Percentiles rank a stretch among this genome's conserved stretches.
Conservation (phyloP, 1,140 invertebrate genomes). For the Bilobella aurantiaca region DNA sequence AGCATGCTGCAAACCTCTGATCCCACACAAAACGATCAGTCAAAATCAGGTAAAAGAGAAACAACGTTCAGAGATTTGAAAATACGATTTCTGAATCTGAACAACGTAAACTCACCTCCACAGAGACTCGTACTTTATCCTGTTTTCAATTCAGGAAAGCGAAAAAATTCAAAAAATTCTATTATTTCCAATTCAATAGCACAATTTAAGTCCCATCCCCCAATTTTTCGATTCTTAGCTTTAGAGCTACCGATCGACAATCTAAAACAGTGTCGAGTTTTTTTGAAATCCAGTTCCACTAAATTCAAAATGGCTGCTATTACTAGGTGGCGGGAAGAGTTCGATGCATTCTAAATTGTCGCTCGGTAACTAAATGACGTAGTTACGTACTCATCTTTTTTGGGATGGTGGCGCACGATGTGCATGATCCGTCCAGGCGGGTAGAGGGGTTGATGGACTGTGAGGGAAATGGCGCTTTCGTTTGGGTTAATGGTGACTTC, state of each 20-base stretch:
- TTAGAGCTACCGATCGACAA: no score
- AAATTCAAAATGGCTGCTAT: no score
- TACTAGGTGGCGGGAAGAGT: no score
- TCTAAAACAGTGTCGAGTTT: no score
- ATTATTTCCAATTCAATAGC: no score
- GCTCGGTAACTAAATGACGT: no score
- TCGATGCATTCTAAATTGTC: no score
- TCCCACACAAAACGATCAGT: not conserved
- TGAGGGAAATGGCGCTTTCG: conserved; percentile 61
- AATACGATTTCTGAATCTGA: not conserved
- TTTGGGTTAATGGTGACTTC: conserved; percentile 55
- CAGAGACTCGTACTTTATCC: conserved; percentile 33
- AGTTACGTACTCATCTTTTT: conserved; percentile 64
- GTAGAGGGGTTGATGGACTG: conserved; percentile 69
- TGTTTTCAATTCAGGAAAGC: not conserved
- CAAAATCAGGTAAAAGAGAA: not conserved
- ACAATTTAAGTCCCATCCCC: no score
- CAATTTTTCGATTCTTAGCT: no score
- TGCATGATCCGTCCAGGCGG: conserved; percentile 82
- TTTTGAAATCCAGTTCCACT: no score
- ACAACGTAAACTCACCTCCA: conserved; percentile 35
- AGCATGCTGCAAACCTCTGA: not conserved
- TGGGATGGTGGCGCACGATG: conserved; percentile 77
- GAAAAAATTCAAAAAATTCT: not conserved
- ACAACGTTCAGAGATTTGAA: not conserved